These are phyloP conservation scores for Mus pahari DNA, from an alignment of 2,113 vertebrate genomes.

Conservation along the genomic window DNA sequence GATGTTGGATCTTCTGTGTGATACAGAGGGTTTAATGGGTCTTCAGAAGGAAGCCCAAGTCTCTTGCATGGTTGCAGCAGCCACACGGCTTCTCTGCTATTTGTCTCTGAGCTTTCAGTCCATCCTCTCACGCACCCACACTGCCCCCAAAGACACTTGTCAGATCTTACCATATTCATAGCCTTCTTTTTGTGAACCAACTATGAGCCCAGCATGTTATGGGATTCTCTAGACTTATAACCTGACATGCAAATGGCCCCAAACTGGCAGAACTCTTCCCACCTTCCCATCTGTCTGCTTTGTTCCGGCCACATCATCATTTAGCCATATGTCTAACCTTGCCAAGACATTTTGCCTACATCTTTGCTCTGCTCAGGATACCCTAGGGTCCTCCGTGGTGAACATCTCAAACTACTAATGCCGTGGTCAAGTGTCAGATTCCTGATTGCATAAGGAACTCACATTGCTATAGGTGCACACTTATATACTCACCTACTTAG, in stretches of 20 bases:
- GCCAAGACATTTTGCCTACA: no score
- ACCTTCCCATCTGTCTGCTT: neutral
- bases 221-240: neutral
- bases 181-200: neutral
- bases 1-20: neutral
- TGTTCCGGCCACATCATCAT: neutral
- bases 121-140: rapidly evolving
- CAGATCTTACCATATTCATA: neutral
- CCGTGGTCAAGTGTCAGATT: neutral
- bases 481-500: neutral
- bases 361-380: neutral
- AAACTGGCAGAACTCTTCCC: neutral
- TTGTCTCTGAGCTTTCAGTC: neutral
- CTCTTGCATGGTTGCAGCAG: neutral
- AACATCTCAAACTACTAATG: neutral
- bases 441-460: neutral
- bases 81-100: neutral
- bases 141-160: rapidly evolving
- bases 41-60: neutral
- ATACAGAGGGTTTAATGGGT: neutral
- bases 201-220: neutral
- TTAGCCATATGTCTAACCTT: neutral
- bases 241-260: neutral
- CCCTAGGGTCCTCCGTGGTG: rapidly evolving
- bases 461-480: neutral